Evolutionary conservation across 2,113 vertebrate genomes (phyloP).

Genomic region (Pelodiscus sinensis): DNA sequence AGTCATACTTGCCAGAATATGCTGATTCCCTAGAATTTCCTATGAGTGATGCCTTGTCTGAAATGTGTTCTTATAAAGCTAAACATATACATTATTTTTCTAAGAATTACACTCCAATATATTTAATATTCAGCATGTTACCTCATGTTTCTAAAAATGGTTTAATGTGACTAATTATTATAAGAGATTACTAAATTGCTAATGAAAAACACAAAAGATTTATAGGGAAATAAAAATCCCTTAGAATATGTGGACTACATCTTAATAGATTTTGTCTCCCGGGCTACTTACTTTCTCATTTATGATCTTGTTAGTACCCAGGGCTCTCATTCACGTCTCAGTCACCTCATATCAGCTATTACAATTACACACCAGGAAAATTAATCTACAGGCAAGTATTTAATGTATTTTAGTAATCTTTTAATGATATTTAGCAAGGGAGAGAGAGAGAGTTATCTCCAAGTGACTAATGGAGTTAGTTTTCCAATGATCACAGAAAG

Average conservation of each 20-base stretch:
- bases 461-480: neutral
- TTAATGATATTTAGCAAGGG: fast-evolving
- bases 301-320: neutral
- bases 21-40: conserved; percentile 19
- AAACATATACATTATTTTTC: neutral
- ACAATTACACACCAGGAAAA: neutral
- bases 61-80: conserved; percentile 14
- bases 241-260: neutral
- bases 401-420: neutral
- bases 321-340: neutral
- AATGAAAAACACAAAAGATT: neutral
- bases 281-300: neutral
- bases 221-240: neutral
- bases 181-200: neutral
- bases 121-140: neutral
- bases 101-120: neutral
- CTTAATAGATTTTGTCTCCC: neutral
- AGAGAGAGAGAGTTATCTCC: neutral
- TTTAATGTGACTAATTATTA: neutral
- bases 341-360: neutral
- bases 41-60: neutral
- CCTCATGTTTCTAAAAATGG: neutral
- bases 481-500: neutral
- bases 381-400: neutral
- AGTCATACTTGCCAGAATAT: conserved; percentile 33